Base-by-base conservation (phyloP, 2,113 vertebrate species). In the Gorsachius goisagi region DNA sequence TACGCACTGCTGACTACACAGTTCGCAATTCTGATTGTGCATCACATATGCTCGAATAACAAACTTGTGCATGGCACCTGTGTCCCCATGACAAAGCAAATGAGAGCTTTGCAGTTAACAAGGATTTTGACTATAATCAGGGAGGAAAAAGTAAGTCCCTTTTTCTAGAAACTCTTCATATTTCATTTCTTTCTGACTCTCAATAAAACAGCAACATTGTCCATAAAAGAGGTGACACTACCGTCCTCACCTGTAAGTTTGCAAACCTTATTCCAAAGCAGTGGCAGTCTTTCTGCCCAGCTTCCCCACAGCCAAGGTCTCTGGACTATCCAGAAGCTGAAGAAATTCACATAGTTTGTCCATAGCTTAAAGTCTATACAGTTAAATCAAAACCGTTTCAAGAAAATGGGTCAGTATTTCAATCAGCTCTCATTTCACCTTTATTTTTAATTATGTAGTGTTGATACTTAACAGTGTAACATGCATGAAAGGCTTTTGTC, bases 251-350 rank as follows among this genome's bases (percentile, higher is more conserved):
- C 45, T 80, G 6, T 45, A 60, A 71, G 52, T 59, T 84, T 86
- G 41, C 47, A 80, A 37, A 37, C 12, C 90, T 85, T 74, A 41
- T 6, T 59, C 9, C 37, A 41, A 63, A 84, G 52, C 12, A 80
- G 27, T n/a, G 6, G 2, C 26, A 47, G 12, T 37, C 12, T 64
- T 72, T 91, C 24, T 62, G 24, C 16, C 24, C 15, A 4, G 11
- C n/a, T 94, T 44, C 27, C 44, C 30, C 19, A 33, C 2, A 82
- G n/a, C 12, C 0, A 0, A 78, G 32, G 26, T 47, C 37, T 52
- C 22, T 72, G 58, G 6, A 52, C 71, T 90, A 35, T 55, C 44
- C 27, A 66, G 55, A n/a, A 64, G 9, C 20, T 73, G 59, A 93
- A 75, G 32, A 41, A 86, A 85, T 15, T 55, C 9, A 2, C 7